Conservation (phyloP, 2,113 vertebrate genomes). For the Myrmecobius fasciatus region DNA sequence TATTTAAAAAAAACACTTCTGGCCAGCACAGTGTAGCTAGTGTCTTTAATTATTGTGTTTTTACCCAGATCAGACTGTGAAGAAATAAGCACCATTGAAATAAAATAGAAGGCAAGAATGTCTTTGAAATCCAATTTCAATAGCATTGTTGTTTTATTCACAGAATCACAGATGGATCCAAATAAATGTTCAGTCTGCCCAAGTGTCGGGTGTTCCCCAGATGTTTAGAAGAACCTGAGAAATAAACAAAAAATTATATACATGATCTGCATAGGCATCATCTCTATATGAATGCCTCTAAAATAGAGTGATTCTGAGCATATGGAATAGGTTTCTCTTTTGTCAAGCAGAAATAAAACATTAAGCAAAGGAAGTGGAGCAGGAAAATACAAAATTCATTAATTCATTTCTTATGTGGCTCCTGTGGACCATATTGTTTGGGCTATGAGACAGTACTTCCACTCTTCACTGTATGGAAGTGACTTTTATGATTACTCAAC, state of each 20-base stretch:
- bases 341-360: conserved; percentile 57
- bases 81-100: conserved; percentile 52
- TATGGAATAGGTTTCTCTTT: conserved; percentile 52
- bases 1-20: conserved; percentile 66
- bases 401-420: conserved; percentile 56
- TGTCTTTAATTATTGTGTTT: conserved; percentile 73
- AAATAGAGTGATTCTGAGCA: conserved; percentile 57
- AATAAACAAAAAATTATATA: conserved; percentile 2
- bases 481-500: conserved; percentile 8
- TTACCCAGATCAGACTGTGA: conserved; percentile 57
- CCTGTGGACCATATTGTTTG: conserved; percentile 39
- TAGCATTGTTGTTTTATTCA: conserved; percentile 70
- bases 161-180: conserved; percentile 70
- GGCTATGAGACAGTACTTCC: conserved; percentile 2
- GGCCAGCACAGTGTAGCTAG: conserved; percentile 61
- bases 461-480: background rate
- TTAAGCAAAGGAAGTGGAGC: conserved; percentile 44
- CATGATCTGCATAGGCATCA: conserved; percentile 22
- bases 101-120: conserved; percentile 56
- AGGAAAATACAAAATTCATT: conserved; percentile 49
- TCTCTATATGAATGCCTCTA: conserved; percentile 48
- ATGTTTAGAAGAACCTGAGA: conserved; percentile 59
- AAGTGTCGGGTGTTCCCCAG: conserved; percentile 55
- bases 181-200: conserved; percentile 50
- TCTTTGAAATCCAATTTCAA: conserved; percentile 72